Conservation (phyloP, 2,888 invertebrate genomes). For the Pseudanteris insignis region DNA sequence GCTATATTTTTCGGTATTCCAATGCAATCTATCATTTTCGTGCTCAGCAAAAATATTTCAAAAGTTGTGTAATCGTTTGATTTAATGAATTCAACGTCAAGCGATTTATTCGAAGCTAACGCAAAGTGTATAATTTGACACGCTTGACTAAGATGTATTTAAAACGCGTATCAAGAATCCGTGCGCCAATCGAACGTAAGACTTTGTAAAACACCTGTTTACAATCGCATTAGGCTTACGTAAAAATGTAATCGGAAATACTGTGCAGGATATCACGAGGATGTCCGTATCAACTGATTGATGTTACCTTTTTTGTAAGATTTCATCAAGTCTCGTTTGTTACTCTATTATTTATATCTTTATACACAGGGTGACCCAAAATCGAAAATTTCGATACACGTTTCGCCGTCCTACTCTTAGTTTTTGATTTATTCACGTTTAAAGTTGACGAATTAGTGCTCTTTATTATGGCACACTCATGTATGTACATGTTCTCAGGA, state of each 20-base stretch:
- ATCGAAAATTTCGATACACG: too few relatives aligned
- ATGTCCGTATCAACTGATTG: conserved; percentile 12
- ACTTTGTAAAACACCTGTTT: conserved; percentile 28
- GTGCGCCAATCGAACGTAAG: conserved; percentile 18
- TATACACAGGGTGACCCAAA: neutral
- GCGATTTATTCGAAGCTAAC: conserved; percentile 25
- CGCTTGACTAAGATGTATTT: conserved; percentile 32
- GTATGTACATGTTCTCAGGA: too few relatives aligned
- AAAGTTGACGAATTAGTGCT: too few relatives aligned
- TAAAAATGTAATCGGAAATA: conserved; percentile 13
- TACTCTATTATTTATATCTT: neutral
- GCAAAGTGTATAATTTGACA: conserved; percentile 39
- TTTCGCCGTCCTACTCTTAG: too few relatives aligned
- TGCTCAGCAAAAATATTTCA: conserved; percentile 22
- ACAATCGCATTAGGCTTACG: conserved; percentile 19
- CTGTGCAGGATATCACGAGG: conserved; percentile 6
- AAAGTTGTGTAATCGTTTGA: conserved; percentile 27
- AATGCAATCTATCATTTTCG: conserved; percentile 22
- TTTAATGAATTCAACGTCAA: conserved; percentile 24
- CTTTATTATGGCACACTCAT: too few relatives aligned
- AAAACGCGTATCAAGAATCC: conserved; percentile 28
- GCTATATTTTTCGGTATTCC: conserved; percentile 19
- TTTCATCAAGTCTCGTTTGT: neutral
- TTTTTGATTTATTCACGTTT: too few relatives aligned
- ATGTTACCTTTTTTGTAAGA: conserved; percentile 15